Evolutionary conservation across 1,140 invertebrate species (phyloP), one percentile per base, ranked within the genome.

Genomic region (Aphidius ervi): DNA sequence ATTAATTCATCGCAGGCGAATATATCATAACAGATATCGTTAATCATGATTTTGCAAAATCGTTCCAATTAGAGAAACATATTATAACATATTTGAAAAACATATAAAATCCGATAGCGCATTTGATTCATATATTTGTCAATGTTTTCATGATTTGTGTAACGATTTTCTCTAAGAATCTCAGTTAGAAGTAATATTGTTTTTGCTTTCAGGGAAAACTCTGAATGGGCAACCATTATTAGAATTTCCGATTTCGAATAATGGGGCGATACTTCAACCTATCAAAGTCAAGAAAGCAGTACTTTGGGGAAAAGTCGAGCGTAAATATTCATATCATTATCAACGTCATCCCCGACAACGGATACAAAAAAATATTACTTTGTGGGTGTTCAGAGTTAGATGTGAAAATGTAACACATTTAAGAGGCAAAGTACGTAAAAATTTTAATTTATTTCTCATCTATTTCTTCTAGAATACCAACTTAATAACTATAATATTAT

Each of bases 201-300:
- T 54, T 60, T 6, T 47, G 42, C 66, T 83, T 82, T 54, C 81
- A 93, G 92, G 92, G 71, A 83, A 85, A 63, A 85, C 86, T 67
- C 78, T 92, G 61, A 93, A 94, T 73, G 89, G 90, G 6, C 92
- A 94, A 72, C 86, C 88, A 39, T 81, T 94, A 57, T 81, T 95
- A 56, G 91, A 94, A 75, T 94, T 95, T 78, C 86, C 84, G 60
- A 87, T 88, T 67, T 71, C 85, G 70, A 78, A 82, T 80, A 67
- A 82, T 79, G 70, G 84, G 80, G 69, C 81, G 72, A 69, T 81
- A 72, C 59, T 76, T 63, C 83, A 84, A 67, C 84, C 88, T 56
- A 74, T 88, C 20, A 80, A 82, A 59, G 88, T 92, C 56, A 89
- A 87, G 61, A 82, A 85, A 43, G 91, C 90, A 2, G 86, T 85